Evolutionary conservation across 2,888 invertebrate genomes (phyloP), one percentile per base, ranked within the genome.

Genomic region (Eristalis pertinax): DNA sequence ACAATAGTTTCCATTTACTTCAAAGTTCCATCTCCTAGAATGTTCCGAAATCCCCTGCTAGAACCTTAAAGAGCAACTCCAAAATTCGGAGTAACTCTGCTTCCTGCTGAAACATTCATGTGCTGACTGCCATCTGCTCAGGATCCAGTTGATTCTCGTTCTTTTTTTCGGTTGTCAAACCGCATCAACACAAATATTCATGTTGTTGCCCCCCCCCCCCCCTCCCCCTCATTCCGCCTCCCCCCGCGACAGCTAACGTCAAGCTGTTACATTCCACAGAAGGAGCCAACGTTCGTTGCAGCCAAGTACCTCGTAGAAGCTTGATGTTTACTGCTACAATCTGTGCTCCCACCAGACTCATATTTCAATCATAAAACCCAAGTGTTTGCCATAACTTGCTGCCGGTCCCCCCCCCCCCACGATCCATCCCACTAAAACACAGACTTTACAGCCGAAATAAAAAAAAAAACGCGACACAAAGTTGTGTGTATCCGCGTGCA

Each of bases 391-490:
- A 60, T 67, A 65, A 10, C n/a, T 22, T 26, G 26, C 26, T 26
- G 26, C 26, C 15, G 13, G n/a, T 15, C 41, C 22, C 8, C 35
- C 15, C n/a, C 26, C 24, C 35, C n/a, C 2, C 50, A 2, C 22
- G 13, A 50, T 41, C 38, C 50, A 15, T 10, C 56, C 29, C 32
- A 50, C 19, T 19, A n/a, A 43, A 62, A 32, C 26, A 41, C 29
- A 56, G 64, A 77, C 24, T 64, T 65, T 65, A 65, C 64, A 70
- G 38, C 56, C 56, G 35, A 63, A 72, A 65, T 77, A 70, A 62
- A 32, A 56, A 63, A 70, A 62, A 32, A 56, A 63, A 72, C 15
- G 26, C 26, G 13, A 29, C 26, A 19, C 22, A 43, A 56, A 74
- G 41, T 50, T 50, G 19, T 50, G 50, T 60, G 41, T 68, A 68